Base-by-base conservation (phyloP, 2,113 vertebrate species). In the Natator depressus region DNA sequence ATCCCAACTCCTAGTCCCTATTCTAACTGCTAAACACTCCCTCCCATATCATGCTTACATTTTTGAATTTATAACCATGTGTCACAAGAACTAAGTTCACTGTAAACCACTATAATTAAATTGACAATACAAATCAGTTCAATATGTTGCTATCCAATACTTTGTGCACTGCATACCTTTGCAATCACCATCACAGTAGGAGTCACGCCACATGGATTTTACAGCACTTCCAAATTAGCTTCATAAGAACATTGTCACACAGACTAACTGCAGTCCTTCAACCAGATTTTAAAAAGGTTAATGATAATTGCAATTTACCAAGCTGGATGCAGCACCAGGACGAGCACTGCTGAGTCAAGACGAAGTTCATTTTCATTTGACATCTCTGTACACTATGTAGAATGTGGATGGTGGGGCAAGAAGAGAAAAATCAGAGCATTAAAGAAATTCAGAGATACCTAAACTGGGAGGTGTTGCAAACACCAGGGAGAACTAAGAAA, bases 141-240 rank as follows among this genome's bases (percentile, higher is more conserved):
- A 59, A 42, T 5, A 31, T 31, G 81, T 17, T 46, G 54, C 19
- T 72, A 20, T 29, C 46, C 81, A 38, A 8, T 11, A 25, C 38
- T 81, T 12, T 6, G 49, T 19, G 5, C 10, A 1, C 0, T 0
- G 9, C 27, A 0, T 1, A 10, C 24, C 69, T 6, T n/a, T 0
- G 2, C 24, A 1, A 47, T 8, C 76, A n/a, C 10, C 55, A 19
- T 1, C 50, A 2, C 10, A n/a, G 59, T 5, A n/a, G 59, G 59
- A 7, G 31, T 16, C 0, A 1, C 1, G 29, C 54, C 78, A 19
- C 59, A 7, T 0, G 1, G 69, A 13, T 5, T 10, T 8, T 10
- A 6, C 47, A 5, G 55, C 1, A 0, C 57, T 76, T 91, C 54
- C 54, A 27, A 78, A 50, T 29, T 3, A 49, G 17, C 27, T 79